Base-by-base conservation (phyloP, 2,888 invertebrate species). In the Sesia apiformis region DNA sequence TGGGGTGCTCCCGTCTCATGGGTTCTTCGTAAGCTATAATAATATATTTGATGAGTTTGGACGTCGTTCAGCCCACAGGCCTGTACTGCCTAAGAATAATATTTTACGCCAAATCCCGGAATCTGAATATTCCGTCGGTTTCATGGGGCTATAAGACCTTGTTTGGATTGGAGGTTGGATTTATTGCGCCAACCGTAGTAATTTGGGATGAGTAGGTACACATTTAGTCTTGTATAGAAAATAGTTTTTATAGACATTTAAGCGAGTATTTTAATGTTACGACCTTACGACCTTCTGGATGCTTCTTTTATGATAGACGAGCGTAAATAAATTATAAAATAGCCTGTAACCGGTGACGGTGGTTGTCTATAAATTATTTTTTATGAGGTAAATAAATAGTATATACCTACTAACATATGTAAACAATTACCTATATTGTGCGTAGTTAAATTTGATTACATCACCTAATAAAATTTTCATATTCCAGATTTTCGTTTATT, bases 161-260 rank as follows among this genome's bases (percentile, higher is more conserved):
- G 56, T 59, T 60, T 59, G 65, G 64, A 64, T 59, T 59, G 52
- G 53, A 49, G 54, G 52, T 54, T 51, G 60, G 55, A 71, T 72
- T 72, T 71, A 72, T 69, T 59, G 58, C 56, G 63, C 58, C 55
- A 51, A 55, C 60, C 55, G 56, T 55, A 60, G 57, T 63, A 64
- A 63, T 66, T 64, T 61, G 54, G 53, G 53, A 46, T 8, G 51
- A 56, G 58, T 53, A 41, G 53, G 57, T 58, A 57, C 49, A 54
- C 56, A 52, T 51, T 39, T 6, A 7, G 50, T 38, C 50, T 46
- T 46, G 46, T 46, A 46, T 5, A 4, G 7, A 46, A 46, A n/a
- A 46, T 46, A 8, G 7, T 46, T 43, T 46, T 46, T 46, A 46
- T 46, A n/a, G 23, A 5, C 4, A n/a, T n/a, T 46, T 46, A 46